These are phyloP conservation scores for Trachurus trachurus DNA, from an alignment of 2,797 vertebrate genomes.

Conservation along the genomic window DNA sequence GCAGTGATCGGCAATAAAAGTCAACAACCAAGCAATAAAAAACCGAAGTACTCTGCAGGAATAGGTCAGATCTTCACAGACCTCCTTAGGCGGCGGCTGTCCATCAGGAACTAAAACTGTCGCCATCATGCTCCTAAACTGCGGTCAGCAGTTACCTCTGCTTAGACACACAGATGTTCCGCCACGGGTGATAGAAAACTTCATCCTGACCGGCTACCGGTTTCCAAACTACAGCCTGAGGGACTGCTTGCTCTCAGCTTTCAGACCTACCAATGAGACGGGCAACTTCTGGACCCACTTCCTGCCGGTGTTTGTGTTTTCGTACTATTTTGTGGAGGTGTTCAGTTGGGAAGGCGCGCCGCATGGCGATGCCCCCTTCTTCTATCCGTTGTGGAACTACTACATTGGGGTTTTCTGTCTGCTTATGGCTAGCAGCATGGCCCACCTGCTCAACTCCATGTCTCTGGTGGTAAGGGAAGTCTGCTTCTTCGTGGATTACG, in stretches of 20 bases:
- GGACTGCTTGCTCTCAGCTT: slow-evolving; percentile 86
- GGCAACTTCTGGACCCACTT: slow-evolving; percentile 92
- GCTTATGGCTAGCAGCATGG: slow-evolving; percentile 86
- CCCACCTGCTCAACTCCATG: slow-evolving; percentile 88
- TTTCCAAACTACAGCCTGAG: slow-evolving; percentile 86
- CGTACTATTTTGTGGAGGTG: slow-evolving; percentile 83
- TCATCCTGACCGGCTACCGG: slow-evolving; percentile 89
- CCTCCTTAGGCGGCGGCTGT: not conserved
- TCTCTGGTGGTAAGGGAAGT: slow-evolving; percentile 84
- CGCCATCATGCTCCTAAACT: slow-evolving; percentile 76
- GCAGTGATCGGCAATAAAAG: slow-evolving; percentile 18
- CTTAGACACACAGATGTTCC: slow-evolving; percentile 86
- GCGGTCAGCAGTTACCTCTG: slow-evolving; percentile 74
- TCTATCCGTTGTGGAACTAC: slow-evolving; percentile 88
- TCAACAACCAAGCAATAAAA: slow-evolving; percentile 38
- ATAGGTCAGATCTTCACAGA: not conserved
- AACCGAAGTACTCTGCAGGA: not conserved
- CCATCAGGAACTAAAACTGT: not conserved
- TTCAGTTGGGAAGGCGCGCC: slow-evolving; percentile 80
- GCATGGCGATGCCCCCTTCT: slow-evolving; percentile 71
- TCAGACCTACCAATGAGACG: slow-evolving; percentile 89
- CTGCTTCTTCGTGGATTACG: slow-evolving; percentile 88
- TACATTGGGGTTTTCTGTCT: slow-evolving; percentile 84
- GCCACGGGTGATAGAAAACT: slow-evolving; percentile 84
- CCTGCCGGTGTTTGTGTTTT: slow-evolving; percentile 86